Evolutionary conservation across 2,888 invertebrate species (phyloP), one percentile per base, ranked within the genome.

Genomic region (Celastrina argiolus): DNA sequence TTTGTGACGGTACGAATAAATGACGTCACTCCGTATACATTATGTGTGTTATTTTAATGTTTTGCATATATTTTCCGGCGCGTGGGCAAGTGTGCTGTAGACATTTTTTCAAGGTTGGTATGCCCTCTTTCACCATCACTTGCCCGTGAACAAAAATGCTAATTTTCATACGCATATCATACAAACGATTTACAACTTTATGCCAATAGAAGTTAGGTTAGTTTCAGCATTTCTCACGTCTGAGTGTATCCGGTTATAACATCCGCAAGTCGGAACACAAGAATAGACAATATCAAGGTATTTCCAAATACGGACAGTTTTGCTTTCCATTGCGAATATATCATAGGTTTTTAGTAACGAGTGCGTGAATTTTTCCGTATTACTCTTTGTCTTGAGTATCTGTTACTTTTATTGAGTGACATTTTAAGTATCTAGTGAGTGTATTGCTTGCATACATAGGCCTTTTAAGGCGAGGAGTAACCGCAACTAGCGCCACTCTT

Each of bases 91-190:
- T 61, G 61, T 36, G 61, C 14, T 61, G 36, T 39, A 34, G 61
- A 36, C 61, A 59, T 59, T 59, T 59, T 59, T 61, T 61, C 61
- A 61, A 61, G 61, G 61, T 61, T 61, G 39, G 36, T 22, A 36
- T 61, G 61, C 61, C 61, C 61, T 61, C 61, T 61, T 61, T 61
- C 61, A 39, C 61, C 61, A 61, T 61, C 61, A 39, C 61, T 31
- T 36, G 22, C 61, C 61, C 61, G 61, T 61, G 61, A 61, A 59
- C 34, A 59, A 61, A 61, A 61, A 61, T 61, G 36, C 39, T 39
- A 61, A 61, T 61, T 34, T 61, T 22, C 36, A 61, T 36, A 39
- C 61, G 39, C 36, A 61, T 39, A 22, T n/a, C 59, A 18, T 10
- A 18, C 34, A 58, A 58, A 31, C 34, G 31, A 31, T 34, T 34